A percentile compares a stretch with the other conserved stretches of the same genome.
phyloP scores from a whole-genome alignment of 2,797 vertebrate species.

The Phalanger gymnotis region DNA sequence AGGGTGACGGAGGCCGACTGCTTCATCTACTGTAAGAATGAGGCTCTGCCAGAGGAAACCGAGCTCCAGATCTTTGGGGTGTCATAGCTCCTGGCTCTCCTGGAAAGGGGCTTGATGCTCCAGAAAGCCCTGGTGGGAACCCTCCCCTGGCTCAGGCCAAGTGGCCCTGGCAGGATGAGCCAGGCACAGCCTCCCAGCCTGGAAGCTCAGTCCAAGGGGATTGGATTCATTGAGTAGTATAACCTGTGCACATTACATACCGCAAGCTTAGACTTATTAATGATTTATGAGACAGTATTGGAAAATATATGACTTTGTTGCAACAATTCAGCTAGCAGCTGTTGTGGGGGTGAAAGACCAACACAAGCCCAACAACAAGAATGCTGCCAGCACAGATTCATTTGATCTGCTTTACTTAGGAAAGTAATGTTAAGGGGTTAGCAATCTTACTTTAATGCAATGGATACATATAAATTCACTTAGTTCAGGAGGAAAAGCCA shows the following conservation, averaged over 20 bases:
- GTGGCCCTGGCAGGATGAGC: not conserved
- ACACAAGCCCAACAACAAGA: too few species aligned
- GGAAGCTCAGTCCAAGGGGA: not conserved
- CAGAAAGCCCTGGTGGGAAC: not conserved
- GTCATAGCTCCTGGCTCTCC: conserved; percentile 12
- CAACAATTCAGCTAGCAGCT: too few species aligned
- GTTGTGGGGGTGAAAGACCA: too few species aligned
- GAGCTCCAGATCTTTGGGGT: conserved; percentile 71
- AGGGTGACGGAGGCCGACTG: conserved; percentile 77
- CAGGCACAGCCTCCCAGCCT: not conserved
- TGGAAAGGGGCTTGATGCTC: not conserved
- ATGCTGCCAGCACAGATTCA: too few species aligned
- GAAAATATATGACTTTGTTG: not conserved
- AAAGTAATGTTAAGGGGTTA: too few species aligned
- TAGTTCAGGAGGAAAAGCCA: too few species aligned
- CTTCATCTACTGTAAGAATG: conserved; percentile 81
- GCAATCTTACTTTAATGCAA: too few species aligned
- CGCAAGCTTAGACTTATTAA: not conserved
- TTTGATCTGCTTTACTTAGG: too few species aligned
- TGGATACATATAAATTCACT: too few species aligned
- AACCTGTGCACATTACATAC: not conserved
- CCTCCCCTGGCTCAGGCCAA: not conserved
- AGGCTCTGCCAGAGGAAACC: conserved; percentile 79
- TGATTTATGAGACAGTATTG: not conserved
- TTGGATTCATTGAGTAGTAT: not conserved